Percentiles rank a stretch among this genome's conserved stretches.
Conservation (phyloP, 1,140 invertebrate species). For the Camponotus pennsylvanicus region DNA sequence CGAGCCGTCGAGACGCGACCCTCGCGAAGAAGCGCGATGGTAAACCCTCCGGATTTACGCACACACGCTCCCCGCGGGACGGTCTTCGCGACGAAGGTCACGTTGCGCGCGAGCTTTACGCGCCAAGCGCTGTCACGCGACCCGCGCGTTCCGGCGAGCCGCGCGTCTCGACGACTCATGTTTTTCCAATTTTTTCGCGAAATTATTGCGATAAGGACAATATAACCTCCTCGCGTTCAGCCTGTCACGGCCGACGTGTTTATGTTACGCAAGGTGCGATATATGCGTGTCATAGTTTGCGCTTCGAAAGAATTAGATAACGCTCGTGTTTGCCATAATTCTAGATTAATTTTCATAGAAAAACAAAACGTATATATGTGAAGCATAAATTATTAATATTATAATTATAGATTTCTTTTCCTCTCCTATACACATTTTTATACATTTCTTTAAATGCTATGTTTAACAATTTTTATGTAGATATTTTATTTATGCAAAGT, state of each 20-base stretch:
- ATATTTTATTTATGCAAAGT: too few species aligned
- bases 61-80: neutral
- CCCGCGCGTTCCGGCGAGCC: neutral
- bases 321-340: neutral
- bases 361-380: neutral
- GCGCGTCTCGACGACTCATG: neutral
- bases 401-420: neutral
- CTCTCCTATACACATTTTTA: too few species aligned
- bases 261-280: neutral
- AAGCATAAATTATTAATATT: too few species aligned
- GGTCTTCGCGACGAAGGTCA: slow-evolving; percentile 35
- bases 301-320: neutral
- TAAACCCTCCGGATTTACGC: neutral
- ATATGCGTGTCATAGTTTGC: neutral
- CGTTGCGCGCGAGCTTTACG: slow-evolving; percentile 23
- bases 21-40: neutral
- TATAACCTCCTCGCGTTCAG: slow-evolving; percentile 15
- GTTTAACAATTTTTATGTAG: too few species aligned
- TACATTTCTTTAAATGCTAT: too few species aligned
- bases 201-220: neutral
- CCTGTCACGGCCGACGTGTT: neutral
- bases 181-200: neutral
- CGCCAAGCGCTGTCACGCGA: slow-evolving; percentile 48
- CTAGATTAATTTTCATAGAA: slow-evolving; percentile 17
- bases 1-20: neutral